These are phyloP conservation scores for Eupristina koningsbergeri DNA, from an alignment of 1,140 invertebrate genomes.

Conservation along the genomic window DNA sequence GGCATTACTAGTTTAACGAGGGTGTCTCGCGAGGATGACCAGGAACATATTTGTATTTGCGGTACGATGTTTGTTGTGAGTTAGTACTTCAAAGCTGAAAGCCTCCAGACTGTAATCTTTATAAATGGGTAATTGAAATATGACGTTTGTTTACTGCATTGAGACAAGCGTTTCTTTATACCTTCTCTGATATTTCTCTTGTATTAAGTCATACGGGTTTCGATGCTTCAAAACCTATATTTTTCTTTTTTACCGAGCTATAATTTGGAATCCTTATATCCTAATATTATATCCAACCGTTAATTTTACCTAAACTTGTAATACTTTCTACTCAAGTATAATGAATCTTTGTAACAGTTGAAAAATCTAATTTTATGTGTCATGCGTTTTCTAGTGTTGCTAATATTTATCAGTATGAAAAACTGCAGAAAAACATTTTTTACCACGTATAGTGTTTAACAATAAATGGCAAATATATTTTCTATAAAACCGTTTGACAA, in stretches of 20 bases:
- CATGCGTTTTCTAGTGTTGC: not conserved
- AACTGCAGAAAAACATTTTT: not conserved
- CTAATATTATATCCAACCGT: not conserved
- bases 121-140: conserved; percentile 18
- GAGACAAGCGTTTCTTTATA: not conserved
- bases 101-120: not conserved
- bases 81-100: not conserved
- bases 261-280: not conserved
- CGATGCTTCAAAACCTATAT: not conserved
- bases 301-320: not conserved
- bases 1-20: not conserved
- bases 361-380: not conserved
- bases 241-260: not conserved
- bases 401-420: not conserved
- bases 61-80: not conserved
- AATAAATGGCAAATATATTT: too few relatives aligned
- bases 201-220: not conserved
- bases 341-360: not conserved
- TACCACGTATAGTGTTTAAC: not conserved
- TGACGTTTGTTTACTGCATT: conserved; percentile 1
- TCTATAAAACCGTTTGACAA: too few relatives aligned
- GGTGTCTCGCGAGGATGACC: not conserved
- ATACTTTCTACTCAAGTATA: too few relatives aligned
- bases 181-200: not conserved
- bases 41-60: not conserved